phyloP scores from a whole-genome alignment of 2,888 invertebrate species.

The Automeris io region DNA sequence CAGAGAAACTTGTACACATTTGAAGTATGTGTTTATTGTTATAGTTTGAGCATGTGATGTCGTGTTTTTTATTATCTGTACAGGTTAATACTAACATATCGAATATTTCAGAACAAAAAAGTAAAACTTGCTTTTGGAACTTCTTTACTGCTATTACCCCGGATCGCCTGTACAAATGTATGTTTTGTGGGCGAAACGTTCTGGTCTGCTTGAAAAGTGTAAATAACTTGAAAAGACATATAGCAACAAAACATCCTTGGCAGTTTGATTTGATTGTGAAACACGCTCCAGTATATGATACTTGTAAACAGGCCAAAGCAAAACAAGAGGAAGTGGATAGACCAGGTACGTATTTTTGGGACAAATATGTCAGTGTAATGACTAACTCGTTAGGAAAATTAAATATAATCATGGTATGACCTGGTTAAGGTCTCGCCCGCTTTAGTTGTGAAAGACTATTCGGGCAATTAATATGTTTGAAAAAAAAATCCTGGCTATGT shows the following conservation, averaged over 20 bases:
- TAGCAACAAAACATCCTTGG: background rate
- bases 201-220: background rate
- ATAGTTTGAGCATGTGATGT: too few species aligned
- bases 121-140: slow-evolving; percentile 5
- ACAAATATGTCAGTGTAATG: too few species aligned
- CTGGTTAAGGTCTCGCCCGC: too few species aligned
- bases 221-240: slow-evolving; percentile 5
- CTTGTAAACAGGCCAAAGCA: background rate
- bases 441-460: too few species aligned
- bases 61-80: background rate
- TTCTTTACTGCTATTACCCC: background rate
- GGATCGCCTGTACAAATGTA: slow-evolving; percentile 1
- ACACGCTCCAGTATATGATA: background rate
- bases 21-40: too few species aligned
- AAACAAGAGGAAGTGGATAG: too few species aligned
- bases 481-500: too few species aligned
- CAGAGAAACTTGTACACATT: too few species aligned
- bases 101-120: background rate
- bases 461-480: too few species aligned
- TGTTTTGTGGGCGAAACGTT: background rate
- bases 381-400: too few species aligned
- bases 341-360: too few species aligned
- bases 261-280: slow-evolving; percentile 3
- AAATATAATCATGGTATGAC: too few species aligned
- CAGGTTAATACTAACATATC: background rate